Base-by-base conservation (phyloP, 2,888 invertebrate species). In the Lacanobia oleracea region DNA sequence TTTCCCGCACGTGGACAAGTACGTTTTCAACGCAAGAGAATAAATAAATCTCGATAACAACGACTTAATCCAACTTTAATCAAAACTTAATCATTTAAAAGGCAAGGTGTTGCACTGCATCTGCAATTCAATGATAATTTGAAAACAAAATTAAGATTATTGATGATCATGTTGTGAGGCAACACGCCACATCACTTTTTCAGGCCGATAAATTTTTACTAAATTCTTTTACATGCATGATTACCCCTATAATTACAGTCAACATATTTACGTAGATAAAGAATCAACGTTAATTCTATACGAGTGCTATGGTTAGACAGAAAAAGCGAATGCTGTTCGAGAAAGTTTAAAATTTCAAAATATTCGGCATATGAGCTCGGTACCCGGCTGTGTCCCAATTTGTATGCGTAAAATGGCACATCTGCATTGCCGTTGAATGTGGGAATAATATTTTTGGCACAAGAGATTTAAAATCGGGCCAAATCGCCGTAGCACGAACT, bases 361-460 rank as follows among this genome's bases (percentile, higher is more conserved):
- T 71, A 63, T 75, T 54, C 64, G 57, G 70, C 67, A 78, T 61
- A 72, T 77, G 71, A 66, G 70, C 74, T 74, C 67, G 53, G 80
- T 63, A 76, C 75, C 72, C 67, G 71, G 79, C 80, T 83, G 76
- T 87, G 90, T 79, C 88, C 90, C 90, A 91, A 89, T 93, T 93
- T 87, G 89, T 90, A 92, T 90, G 92, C 91, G 92, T 91, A 87
- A 92, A 92, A 90, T 88, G 90, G 91, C 90, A 92, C 93, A 94
- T 94, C 94, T 94, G 94, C 94, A 95, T 89, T 94, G 94, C 92
- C 88, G 93, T 85, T 88, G 88, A 90, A 91, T 89, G 90, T 90
- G 86, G 88, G 81, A 85, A 85, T 87, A 83, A 90, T 92, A 91
- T 92, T 93, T 93, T 93, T 94, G 93, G 94, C 93, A 92, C 91